Percentiles rank a stretch among this genome's conserved stretches.
Evolutionary conservation across 2,113 vertebrate genomes (phyloP).

Genomic region (Grallaria varia): DNA sequence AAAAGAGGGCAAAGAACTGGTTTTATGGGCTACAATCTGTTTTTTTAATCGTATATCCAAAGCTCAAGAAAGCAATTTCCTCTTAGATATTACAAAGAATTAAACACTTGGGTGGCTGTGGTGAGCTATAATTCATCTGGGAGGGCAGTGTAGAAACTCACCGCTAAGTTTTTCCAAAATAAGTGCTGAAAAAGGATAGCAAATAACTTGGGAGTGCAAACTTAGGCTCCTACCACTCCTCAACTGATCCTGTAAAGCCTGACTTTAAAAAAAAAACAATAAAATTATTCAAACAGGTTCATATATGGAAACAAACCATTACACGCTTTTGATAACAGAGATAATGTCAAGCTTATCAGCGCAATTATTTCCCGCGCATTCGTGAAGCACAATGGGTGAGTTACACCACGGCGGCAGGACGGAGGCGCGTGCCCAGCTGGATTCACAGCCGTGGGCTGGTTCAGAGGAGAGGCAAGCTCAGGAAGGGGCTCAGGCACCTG

Average conservation of each 20-base stretch:
- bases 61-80: background rate
- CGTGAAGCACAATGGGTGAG: background rate
- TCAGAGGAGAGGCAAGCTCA: background rate
- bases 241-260: background rate
- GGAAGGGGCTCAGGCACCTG: background rate
- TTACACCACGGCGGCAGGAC: background rate
- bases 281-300: background rate
- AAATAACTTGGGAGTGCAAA: background rate
- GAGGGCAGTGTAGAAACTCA: background rate
- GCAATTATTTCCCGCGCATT: background rate
- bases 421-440: background rate
- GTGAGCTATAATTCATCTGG: background rate
- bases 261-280: background rate
- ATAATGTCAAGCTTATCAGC: background rate
- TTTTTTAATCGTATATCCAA: background rate
- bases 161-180: background rate
- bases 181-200: background rate
- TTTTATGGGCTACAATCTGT: background rate
- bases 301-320: conserved; percentile 21
- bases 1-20: background rate
- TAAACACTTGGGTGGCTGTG: background rate
- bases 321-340: background rate
- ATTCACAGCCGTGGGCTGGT: background rate
- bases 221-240: background rate
- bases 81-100: background rate